Evolutionary conservation across 2,113 vertebrate genomes (phyloP).

Genomic region (Gadus chalcogrammus): DNA sequence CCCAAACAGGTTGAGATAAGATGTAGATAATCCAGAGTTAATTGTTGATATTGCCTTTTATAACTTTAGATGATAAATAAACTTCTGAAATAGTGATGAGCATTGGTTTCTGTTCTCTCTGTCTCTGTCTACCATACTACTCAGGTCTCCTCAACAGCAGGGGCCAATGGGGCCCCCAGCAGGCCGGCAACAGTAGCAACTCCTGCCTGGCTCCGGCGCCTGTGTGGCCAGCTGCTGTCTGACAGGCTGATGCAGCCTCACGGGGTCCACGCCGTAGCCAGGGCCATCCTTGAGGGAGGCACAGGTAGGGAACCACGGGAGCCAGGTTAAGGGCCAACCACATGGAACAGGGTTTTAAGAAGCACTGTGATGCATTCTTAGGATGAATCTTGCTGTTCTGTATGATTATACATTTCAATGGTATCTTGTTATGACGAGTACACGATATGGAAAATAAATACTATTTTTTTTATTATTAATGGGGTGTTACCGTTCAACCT

Average conservation of each 20-base stretch:
- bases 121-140: not conserved
- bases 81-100: not conserved
- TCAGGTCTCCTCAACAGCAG: not conserved
- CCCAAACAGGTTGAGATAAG: slow-evolving; percentile 77
- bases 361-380: too few species aligned
- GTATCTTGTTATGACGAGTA: too few species aligned
- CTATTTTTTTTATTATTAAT: too few species aligned
- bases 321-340: too few species aligned
- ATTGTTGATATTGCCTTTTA: too few species aligned
- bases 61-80: not conserved
- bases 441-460: too few species aligned
- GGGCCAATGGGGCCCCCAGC: slow-evolving; percentile 1
- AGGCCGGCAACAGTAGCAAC: slow-evolving; percentile 45
- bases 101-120: not conserved
- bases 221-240: slow-evolving; percentile 88
- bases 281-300: slow-evolving; percentile 83
- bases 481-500: too few species aligned
- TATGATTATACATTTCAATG: too few species aligned
- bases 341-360: too few species aligned
- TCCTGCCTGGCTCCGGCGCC: slow-evolving; percentile 83
- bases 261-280: slow-evolving; percentile 87
- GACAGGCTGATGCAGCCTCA: slow-evolving; percentile 81
- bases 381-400: too few species aligned
- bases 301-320: slow-evolving; percentile 67
- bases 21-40: not conserved